Base-by-base conservation (phyloP, 1,140 invertebrate genomes). In the Trigoniulus corallinus region DNA sequence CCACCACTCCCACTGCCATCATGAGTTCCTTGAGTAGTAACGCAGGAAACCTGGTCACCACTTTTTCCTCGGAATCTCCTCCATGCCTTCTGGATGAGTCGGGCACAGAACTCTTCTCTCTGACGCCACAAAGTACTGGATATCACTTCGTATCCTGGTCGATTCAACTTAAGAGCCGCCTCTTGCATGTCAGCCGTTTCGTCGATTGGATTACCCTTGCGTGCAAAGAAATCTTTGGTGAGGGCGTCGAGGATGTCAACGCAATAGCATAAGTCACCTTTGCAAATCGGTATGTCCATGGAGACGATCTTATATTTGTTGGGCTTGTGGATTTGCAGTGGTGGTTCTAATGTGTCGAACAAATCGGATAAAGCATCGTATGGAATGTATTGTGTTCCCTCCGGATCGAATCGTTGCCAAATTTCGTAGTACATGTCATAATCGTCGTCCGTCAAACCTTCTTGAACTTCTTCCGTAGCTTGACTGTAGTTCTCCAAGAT, bases 391-490 rank as follows among this genome's bases (percentile, higher is more conserved):
- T 96, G 88, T 2, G 91, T 94, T 45, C 93, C 93, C 61, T 96
- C 87, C 0, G 93, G 92, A 71, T 98, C 94, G 68, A 91, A 98
- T 61, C 91, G 82, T 65, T 96, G 91, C 94, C 94, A 98, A 57
- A 96, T 94, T 71, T 97, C 93, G 66, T 98, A 98, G 70, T 95
- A 98, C 89, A 97, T 95, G 65, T 98, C 94, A 71, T 97, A 97
- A 67, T 98, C 93, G 68, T 98, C 93, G 64, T 95, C 91, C 26
- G 93, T 97, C 41, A 97, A 74, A 60, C 93, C 92, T 69, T 97
- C 92, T 65, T 97, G 92, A 41, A 97, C 94, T 68, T 97, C 94
- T 71, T 97, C 93, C 40, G 92, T 96, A 27, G 93, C 93, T 71
- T 89, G 84, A 43, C 88, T 94, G 70, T 97, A 98, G 70, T 97